Evolutionary conservation across 2,888 invertebrate genomes (phyloP), one percentile per base, ranked within the genome.

Genomic region (Zeuzera pyrina): DNA sequence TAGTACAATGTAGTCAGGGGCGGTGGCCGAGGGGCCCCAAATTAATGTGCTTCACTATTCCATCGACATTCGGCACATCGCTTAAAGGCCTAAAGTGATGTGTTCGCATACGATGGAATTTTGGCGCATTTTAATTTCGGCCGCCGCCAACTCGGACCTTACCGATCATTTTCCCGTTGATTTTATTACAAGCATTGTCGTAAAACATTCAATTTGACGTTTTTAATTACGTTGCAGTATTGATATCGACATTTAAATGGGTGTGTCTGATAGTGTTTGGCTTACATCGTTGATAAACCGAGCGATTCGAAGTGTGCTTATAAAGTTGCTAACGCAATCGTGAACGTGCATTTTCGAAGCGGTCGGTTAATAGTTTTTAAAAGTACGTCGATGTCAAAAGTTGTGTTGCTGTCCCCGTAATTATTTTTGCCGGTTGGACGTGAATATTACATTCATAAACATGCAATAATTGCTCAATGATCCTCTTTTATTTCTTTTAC

Each of bases 51-150:
- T 45, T 56, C 68, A 68, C 57, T 63, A 59, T 71, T 70, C 58
- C 51, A 53, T 60, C 60, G 73, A 60, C 42, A 63, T 74, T 64
- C 72, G 59, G 50, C 67, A 64, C 68, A 61, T 65, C 63, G 49
- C 65, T 79, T 78, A 74, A 78, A 77, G 83, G 83, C 83, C 83
- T 79, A 73, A 78, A 78, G 76, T 57, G 61, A 63, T 77, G 73
- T 68, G 69, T 47, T 54, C 57, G 70, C 57, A 71, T 76, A 62
- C 69, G 64, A 47, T 64, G 48, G 62, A 65, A 76, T 71, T 67
- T 58, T 71, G 66, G 50, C 45, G 64, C 57, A 57, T 54, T 58
- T 67, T 66, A 64, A 70, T 59, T 62, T 57, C 58, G 70, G 65
- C 56, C 68, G 68, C 65, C 66, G 67, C 71, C 76, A 55, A 50